phyloP scores from a whole-genome alignment of 1,140 invertebrate genomes.

The Rhopalosiphum maidis region DNA sequence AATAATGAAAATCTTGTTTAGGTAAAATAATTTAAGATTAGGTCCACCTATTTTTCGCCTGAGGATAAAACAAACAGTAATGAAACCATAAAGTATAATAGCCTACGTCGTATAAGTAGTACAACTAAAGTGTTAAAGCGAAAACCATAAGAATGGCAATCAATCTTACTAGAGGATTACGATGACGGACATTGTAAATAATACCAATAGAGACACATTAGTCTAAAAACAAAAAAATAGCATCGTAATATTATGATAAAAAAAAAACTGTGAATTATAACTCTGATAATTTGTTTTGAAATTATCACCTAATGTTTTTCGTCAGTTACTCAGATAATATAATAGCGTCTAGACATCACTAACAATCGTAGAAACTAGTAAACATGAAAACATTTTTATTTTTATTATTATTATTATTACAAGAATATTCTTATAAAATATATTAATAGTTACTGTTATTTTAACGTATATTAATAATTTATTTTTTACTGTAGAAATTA shows the following conservation, averaged over 20 bases:
- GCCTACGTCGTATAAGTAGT: neutral
- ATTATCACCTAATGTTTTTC: neutral
- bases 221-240: neutral
- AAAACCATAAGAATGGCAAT: neutral
- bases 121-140: neutral
- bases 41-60: neutral
- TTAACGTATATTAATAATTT: too few relatives aligned
- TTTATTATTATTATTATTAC: neutral
- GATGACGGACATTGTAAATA: slow-evolving; percentile 7
- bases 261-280: neutral
- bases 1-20: neutral
- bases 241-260: neutral
- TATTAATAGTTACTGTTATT: too few relatives aligned
- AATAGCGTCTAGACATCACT: neutral
- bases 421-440: too few relatives aligned
- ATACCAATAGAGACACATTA: neutral
- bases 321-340: neutral
- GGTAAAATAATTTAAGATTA: neutral
- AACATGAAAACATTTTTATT: neutral
- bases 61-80: neutral
- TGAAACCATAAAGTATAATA: slow-evolving; percentile 1
- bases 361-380: neutral
- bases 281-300: neutral
- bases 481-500: too few relatives aligned
- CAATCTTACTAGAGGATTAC: neutral